Evolutionary conservation across 2,113 vertebrate species (phyloP).

Genomic region (Limanda limanda): DNA sequence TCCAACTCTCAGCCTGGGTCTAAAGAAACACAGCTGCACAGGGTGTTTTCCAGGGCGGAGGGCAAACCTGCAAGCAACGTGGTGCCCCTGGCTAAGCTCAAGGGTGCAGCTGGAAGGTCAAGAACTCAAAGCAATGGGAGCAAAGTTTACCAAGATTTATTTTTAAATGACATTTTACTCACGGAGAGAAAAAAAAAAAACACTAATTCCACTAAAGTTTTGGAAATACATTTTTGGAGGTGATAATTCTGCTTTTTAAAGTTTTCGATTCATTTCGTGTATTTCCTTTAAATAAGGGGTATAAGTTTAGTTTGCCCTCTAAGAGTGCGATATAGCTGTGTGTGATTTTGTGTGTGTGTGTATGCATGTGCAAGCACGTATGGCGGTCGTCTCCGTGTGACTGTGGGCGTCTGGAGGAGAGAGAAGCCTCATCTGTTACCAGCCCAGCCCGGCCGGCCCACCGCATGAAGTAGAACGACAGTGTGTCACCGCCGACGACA

Average conservation of each 20-base stretch:
- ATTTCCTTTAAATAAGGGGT: background rate
- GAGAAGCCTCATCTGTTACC: constrained; percentile 84
- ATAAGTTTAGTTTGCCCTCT: constrained; percentile 65
- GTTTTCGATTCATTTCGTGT: background rate
- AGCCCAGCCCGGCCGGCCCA: constrained; percentile 71
- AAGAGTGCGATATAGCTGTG: constrained; percentile 45
- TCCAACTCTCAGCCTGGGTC: constrained; percentile 60
- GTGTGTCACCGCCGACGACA: constrained; percentile 81
- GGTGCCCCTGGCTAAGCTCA: constrained; percentile 68
- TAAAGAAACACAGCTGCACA: constrained; percentile 82
- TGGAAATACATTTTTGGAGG: background rate
- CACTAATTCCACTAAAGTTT: background rate
- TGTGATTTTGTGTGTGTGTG: constrained; percentile 48
- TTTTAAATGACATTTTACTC: constrained; percentile 27
- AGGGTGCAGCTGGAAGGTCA: constrained; percentile 68
- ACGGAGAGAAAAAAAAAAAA: background rate
- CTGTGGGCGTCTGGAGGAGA: constrained; percentile 79
- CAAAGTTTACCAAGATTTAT: constrained; percentile 39
- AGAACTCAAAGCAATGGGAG: constrained; percentile 53
- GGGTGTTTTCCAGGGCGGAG: constrained; percentile 67
- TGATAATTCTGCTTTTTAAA: background rate
- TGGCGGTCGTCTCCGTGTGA: constrained; percentile 70
- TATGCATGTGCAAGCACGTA: constrained; percentile 61
- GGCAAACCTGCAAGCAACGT: constrained; percentile 65
- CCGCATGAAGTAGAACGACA: constrained; percentile 82